These are phyloP conservation scores for Notarius quadriscutis DNA, from an alignment of 2,113 vertebrate species.

Conservation along the genomic window DNA sequence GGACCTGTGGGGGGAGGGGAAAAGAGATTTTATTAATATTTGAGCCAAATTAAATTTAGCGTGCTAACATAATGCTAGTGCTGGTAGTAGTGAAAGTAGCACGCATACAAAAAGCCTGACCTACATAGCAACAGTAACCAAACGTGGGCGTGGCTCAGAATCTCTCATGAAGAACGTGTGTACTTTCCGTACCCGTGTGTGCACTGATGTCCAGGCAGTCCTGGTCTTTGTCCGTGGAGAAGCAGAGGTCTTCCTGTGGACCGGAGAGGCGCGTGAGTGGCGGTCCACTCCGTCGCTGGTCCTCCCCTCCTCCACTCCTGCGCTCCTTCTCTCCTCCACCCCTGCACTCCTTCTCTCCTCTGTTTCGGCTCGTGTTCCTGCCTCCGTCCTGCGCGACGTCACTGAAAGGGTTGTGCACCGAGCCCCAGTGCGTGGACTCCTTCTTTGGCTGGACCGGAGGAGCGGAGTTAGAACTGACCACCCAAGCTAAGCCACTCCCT, in stretches of 20 bases:
- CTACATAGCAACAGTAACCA: neutral
- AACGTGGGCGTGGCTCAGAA: neutral
- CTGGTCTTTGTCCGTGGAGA: conserved; percentile 77
- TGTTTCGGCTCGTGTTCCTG: conserved; percentile 62
- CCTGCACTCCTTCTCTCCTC: conserved; percentile 57
- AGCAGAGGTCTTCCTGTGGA: conserved; percentile 75
- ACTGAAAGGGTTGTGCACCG: conserved; percentile 74
- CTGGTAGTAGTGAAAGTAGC: neutral
- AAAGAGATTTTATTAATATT: neutral
- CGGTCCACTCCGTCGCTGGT: conserved; percentile 69
- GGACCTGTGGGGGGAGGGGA: conserved; percentile 52
- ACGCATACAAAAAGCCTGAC: neutral
- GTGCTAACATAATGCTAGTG: no score
- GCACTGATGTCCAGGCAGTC: conserved; percentile 67
- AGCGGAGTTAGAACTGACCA: conserved; percentile 46
- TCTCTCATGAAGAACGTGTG: neutral
- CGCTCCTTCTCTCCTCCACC: conserved; percentile 59
- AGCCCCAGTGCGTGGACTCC: conserved; percentile 71
- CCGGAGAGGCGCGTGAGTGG: conserved; percentile 74
- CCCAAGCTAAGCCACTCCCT: conserved; percentile 26
- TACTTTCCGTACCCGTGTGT: conserved; percentile 21
- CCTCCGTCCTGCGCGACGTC: conserved; percentile 49
- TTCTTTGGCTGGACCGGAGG: conserved; percentile 62
- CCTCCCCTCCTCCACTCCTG: conserved; percentile 59
- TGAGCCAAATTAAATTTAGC: neutral